Base-by-base conservation (phyloP, 1,140 invertebrate genomes). In the Drosophila parvula region DNA sequence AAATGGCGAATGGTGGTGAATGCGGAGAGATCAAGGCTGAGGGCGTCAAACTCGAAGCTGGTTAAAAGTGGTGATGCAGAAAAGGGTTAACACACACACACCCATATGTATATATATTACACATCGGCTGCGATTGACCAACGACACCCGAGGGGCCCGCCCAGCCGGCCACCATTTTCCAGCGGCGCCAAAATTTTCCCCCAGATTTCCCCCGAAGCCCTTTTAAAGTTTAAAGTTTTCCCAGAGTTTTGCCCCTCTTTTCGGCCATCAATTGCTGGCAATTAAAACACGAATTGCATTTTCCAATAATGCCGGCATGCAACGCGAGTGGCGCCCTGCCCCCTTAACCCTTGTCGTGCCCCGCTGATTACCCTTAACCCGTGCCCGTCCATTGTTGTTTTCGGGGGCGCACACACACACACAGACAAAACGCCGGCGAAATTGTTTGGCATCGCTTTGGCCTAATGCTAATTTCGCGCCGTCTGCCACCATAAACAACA, bases 391-490 rank as follows among this genome's bases (percentile, higher is more conserved):
- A 16, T 53, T 55, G 43, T 38, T 51, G 64, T 43, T 51, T 53
- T 67, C 27, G 9, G 12, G 41, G 50, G 28, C 32, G 16, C 27
- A 50, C 47, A 48, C 45, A 28, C 27, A 22, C 18, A 27, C 44
- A 34, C 30, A 53, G 32, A 40, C 44, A 61, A 56, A 60, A 70
- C 36, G 47, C 38, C 36, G 70, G 43, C 51, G 7, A 81, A 86
- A 85, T 70, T 81, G 78, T 86, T 81, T 78, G 74, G 47, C 74
- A 50, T 58, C 71, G 74, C 45, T 63, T 45, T 61, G 62, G 68
- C 34, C 81, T 85, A 85, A 84, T 84, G 81, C 81, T 84, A 84
- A 84, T 84, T 84, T 81, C 67, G 81, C 81, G 74, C 78, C 73
- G 61, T 79, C 81, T 73, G 81, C 58, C 65, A 40, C 78, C 73